phyloP scores from a whole-genome alignment of 2,113 vertebrate genomes.

The Hystrix brachyura region DNA sequence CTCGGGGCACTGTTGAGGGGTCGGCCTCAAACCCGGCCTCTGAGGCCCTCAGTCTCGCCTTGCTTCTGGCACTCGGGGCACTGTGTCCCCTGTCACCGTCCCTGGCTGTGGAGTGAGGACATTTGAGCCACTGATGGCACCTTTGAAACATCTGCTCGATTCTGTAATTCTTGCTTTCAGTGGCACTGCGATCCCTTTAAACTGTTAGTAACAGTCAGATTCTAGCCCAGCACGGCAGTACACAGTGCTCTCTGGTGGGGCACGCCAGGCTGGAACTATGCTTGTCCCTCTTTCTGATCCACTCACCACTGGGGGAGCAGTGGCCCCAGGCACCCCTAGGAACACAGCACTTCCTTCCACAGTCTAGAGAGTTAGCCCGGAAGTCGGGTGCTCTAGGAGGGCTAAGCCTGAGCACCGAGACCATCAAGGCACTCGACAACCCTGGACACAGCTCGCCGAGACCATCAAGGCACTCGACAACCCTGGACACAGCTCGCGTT shows the following conservation, averaged over 20 bases:
- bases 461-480: too few species aligned
- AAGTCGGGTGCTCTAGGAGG: background rate
- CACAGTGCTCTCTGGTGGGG: background rate
- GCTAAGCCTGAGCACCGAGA: background rate
- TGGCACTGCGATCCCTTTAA: background rate
- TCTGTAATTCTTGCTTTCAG: background rate
- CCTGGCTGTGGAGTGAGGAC: background rate
- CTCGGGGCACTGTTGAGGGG: too few species aligned
- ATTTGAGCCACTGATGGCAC: background rate
- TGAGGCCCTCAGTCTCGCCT: accelerated
- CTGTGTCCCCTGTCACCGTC: background rate
- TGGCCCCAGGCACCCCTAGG: background rate
- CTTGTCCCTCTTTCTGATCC: background rate
- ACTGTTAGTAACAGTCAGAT: too few species aligned
- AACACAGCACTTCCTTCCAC: background rate
- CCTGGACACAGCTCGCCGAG: background rate
- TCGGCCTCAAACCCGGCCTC: too few species aligned
- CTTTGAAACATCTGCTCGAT: background rate
- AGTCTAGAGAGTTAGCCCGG: background rate
- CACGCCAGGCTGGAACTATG: background rate
- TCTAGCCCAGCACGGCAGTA: background rate
- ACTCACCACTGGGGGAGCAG: background rate
- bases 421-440: background rate
- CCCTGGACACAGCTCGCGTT: too few species aligned
- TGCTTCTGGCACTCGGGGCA: background rate